phyloP scores from a whole-genome alignment of 2,888 invertebrate genomes.

The Oxyscelio sp. region DNA sequence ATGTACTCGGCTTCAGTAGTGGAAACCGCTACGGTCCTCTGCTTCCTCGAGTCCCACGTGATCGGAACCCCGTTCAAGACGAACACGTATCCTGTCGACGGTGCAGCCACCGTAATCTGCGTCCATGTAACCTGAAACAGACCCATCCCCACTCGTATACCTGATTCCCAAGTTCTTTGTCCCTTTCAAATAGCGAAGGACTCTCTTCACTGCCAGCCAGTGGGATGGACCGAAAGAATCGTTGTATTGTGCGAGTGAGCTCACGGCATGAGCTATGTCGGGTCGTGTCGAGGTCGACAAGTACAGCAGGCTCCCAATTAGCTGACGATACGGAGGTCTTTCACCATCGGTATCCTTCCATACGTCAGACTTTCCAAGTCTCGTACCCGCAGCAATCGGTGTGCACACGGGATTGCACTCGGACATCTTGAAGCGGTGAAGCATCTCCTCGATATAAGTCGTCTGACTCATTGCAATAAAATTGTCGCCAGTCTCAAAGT shows the following conservation, averaged over 20 bases:
- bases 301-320: too few relatives aligned
- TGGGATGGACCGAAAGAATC: constrained; percentile 53
- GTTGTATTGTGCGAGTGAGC: constrained; percentile 57
- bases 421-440: constrained; percentile 78
- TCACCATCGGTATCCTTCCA: background rate
- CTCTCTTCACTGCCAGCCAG: constrained; percentile 69
- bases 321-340: too few relatives aligned
- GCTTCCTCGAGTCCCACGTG: constrained; percentile 24
- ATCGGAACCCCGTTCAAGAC: constrained; percentile 16
- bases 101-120: constrained; percentile 14
- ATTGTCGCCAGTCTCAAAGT: constrained; percentile 5
- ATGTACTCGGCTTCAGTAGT: constrained; percentile 62
- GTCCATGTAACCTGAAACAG: background rate
- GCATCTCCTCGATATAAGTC: constrained; percentile 75
- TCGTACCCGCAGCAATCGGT: constrained; percentile 64
- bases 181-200: constrained; percentile 71
- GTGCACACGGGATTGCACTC: constrained; percentile 78
- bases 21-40: constrained; percentile 40
- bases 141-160: background rate
- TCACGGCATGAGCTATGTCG: constrained; percentile 72
- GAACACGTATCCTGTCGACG: constrained; percentile 47
- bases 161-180: constrained; percentile 41
- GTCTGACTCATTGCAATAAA: constrained; percentile 55
- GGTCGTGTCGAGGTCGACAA: constrained; percentile 73
- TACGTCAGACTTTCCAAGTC: constrained; percentile 23